Base-by-base conservation (phyloP, 2,797 vertebrate species). In the Thunnus albacares region DNA sequence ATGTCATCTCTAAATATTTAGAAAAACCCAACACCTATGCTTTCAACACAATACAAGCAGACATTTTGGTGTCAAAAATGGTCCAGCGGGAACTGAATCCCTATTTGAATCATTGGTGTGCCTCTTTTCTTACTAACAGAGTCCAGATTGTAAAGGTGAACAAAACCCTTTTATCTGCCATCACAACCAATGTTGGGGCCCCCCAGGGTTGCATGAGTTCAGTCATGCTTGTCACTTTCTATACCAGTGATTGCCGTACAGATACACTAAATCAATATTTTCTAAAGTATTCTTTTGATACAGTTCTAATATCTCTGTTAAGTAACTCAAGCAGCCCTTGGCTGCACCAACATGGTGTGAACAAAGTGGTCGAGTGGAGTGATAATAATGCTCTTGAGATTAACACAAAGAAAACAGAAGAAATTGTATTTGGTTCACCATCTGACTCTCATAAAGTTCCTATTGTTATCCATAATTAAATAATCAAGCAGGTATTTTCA, bases 111-210 rank as follows among this genome's bases (percentile, higher is more conserved):
- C 15, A 65, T 49, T 58, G 43, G 26, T 75, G 20, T 24, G 8
- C 24, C 13, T 55, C 35, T 14, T 72, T 53, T 24, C 28, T 72
- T 6, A 22, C 60, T 17, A 56, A 55, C 3, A 71, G 26, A 56
- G 51, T 74, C 8, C 71, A 74, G 26, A 64, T 33, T 56, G 26
- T 33, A 38, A 74, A 57, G 41, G 38, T 57, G 52, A 74, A 74
- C 12, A 26, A 41, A 71, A 22, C 7, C 26, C n/a, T 30, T 45
- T 70, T 53, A 9, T 53, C 49, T 38, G 33, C 51, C 20, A 43
- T 26, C 14, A 63, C 9, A 6, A 28, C 15, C 17, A 47, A 47
- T 47, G 45, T 47, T 47, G 15, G 45, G 2, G 3, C 15, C 7
- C 14, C 14, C 4, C 15, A 47, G 14, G 45, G 45, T 18, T 47